phyloP scores from a whole-genome alignment of 2,113 vertebrate genomes.

The Chaetops frenatus region DNA sequence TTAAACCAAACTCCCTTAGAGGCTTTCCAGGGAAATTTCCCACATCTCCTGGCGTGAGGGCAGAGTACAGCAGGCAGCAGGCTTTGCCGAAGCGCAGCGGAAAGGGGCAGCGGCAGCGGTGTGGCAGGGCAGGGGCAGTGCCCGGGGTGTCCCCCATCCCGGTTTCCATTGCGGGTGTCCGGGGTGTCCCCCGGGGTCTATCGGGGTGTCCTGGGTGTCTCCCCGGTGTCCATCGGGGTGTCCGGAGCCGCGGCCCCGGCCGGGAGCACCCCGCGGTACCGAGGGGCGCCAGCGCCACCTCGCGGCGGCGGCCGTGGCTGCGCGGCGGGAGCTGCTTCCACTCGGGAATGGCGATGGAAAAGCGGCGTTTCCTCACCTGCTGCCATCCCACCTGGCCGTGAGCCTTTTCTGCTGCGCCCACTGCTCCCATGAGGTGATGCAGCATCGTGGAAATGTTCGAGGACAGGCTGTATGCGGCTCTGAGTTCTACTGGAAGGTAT shows the following conservation, averaged over 20 bases:
- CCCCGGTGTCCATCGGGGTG: too few species aligned
- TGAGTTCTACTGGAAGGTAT: background rate
- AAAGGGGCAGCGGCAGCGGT: too few species aligned
- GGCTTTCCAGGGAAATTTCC: background rate
- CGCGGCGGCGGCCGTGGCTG: background rate
- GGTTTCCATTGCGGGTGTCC: too few species aligned
- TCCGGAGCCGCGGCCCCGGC: accelerated
- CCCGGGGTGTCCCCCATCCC: accelerated
- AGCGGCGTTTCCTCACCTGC: accelerated
- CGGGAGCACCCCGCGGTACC: background rate
- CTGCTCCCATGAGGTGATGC: accelerated
- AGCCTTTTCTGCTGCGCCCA: accelerated
- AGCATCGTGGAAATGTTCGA: too few species aligned
- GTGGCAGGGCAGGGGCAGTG: too few species aligned
- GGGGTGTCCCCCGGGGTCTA: accelerated
- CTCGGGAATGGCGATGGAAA: accelerated
- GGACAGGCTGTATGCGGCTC: background rate
- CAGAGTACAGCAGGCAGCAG: accelerated
- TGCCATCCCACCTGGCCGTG: accelerated
- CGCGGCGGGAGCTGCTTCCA: accelerated
- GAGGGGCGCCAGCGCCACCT: background rate
- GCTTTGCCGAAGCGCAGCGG: too few species aligned
- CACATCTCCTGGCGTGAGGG: accelerated
- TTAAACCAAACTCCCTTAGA: background rate
- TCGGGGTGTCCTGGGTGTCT: background rate